phyloP scores from a whole-genome alignment of 2,888 invertebrate species.

The Trichopoda pennipes region DNA sequence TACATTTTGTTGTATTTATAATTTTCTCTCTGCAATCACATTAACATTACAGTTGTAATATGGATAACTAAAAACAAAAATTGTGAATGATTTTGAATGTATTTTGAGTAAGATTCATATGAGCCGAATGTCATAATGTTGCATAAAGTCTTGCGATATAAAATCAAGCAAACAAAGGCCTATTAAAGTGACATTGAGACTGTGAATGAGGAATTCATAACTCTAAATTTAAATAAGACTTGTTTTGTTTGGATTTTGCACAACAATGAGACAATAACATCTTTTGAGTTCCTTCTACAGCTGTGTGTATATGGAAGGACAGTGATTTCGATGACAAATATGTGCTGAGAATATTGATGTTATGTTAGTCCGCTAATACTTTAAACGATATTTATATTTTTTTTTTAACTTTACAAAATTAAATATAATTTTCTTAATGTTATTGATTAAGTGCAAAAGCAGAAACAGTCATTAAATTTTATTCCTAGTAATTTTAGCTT shows the following conservation, averaged over 20 bases:
- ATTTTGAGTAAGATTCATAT: constrained; percentile 3
- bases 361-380: no score
- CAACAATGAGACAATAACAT: constrained; percentile 42
- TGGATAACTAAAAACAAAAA: constrained; percentile 15
- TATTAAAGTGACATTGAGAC: constrained; percentile 63
- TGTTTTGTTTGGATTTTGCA: constrained; percentile 5
- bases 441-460: background rate
- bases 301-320: background rate
- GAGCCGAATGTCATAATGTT: constrained; percentile 21
- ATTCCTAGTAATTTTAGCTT: no score
- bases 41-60: constrained; percentile 19
- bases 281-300: constrained; percentile 7
- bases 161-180: constrained; percentile 24
- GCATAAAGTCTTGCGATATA: constrained; percentile 1
- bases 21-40: background rate
- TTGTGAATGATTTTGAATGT: constrained; percentile 11
- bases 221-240: constrained; percentile 52
- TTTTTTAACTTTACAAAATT: background rate
- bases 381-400: background rate
- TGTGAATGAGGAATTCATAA: constrained; percentile 46
- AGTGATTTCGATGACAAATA: constrained; percentile 1
- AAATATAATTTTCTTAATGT: background rate
- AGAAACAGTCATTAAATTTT: no score
- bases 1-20: constrained; percentile 11
- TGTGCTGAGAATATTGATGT: no score